Evolutionary conservation across 2,113 vertebrate species (phyloP).

Genomic region (Podarcis cretensis): DNA sequence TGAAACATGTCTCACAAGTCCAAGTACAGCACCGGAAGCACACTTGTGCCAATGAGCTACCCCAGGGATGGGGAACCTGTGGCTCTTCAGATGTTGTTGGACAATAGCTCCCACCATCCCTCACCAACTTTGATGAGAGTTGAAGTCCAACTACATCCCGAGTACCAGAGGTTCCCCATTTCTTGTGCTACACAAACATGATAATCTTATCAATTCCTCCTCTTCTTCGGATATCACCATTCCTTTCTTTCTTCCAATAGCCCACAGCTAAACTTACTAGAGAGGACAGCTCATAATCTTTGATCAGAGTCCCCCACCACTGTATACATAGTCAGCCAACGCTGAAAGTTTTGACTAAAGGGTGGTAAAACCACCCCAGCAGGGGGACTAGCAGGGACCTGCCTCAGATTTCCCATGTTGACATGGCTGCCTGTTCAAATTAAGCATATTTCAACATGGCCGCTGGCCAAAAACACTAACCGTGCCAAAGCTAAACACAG

Average conservation of each 20-base stretch:
- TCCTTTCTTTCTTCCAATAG: no score
- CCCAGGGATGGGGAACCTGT: no score
- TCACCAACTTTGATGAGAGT: background rate
- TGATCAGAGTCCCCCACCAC: no score
- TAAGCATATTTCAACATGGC: constrained; percentile 78
- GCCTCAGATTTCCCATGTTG: constrained; percentile 77
- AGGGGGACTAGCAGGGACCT: constrained; percentile 61
- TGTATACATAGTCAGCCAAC: background rate
- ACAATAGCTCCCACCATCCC: no score
- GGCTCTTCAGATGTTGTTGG: no score
- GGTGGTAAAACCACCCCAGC: constrained; percentile 33
- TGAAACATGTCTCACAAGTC: background rate
- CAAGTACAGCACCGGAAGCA: no score
- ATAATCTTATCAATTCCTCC: background rate
- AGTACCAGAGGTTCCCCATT: background rate
- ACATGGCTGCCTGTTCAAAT: constrained; percentile 76
- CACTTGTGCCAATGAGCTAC: background rate
- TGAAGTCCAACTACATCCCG: background rate
- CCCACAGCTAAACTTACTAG: background rate
- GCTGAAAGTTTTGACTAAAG: background rate
- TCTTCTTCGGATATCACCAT: background rate
- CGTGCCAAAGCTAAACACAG: constrained; percentile 79
- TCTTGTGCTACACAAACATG: background rate
- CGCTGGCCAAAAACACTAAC: constrained; percentile 77
- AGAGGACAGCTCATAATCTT: background rate